Conservation (phyloP, 2,113 vertebrate genomes). For the Mobula hypostoma region DNA sequence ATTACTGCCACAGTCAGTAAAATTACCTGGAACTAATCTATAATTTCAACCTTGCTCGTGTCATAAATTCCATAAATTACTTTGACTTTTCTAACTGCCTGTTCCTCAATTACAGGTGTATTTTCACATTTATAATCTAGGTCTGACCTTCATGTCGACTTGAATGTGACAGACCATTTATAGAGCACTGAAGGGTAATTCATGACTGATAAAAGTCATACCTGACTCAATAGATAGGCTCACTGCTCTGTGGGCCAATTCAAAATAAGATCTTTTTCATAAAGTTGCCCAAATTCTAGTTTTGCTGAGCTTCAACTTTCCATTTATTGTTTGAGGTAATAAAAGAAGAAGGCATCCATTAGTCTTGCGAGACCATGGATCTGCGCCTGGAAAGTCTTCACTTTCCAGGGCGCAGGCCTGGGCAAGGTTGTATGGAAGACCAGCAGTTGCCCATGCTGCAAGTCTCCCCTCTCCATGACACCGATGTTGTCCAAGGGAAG, state of each 20-base stretch:
- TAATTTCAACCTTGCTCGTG: background rate
- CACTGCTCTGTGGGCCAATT: background rate
- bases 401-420: too few relatives aligned
- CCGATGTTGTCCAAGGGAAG: too few relatives aligned
- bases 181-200: background rate
- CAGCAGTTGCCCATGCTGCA: too few relatives aligned
- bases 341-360: background rate
- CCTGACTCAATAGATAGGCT: background rate
- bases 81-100: background rate
- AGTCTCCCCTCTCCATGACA: too few relatives aligned
- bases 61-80: slow-evolving; percentile 6
- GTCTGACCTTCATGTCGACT: background rate
- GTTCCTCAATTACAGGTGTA: background rate
- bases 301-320: background rate
- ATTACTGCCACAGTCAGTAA: background rate
- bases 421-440: too few relatives aligned
- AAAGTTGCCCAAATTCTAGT: background rate
- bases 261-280: background rate
- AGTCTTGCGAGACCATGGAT: too few relatives aligned
- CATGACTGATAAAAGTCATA: background rate
- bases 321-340: background rate
- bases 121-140: slow-evolving; percentile 14
- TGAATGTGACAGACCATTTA: background rate
- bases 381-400: too few relatives aligned
- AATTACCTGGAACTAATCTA: background rate